These are phyloP conservation scores for Agonum fuliginosum DNA, from an alignment of 2,888 invertebrate genomes.

Conservation along the genomic window DNA sequence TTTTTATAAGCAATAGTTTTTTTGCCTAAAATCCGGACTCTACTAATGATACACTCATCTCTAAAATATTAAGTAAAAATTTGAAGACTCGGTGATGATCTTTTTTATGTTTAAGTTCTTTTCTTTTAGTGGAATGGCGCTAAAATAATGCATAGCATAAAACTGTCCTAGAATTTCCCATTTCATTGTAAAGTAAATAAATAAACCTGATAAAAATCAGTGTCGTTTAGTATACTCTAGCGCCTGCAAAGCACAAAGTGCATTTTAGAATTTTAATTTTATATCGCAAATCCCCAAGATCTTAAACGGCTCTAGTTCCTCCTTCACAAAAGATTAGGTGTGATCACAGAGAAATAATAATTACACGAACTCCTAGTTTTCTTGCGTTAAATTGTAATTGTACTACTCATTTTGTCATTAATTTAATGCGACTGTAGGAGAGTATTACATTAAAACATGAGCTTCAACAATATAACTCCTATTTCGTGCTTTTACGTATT, in stretches of 20 bases:
- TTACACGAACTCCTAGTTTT: neutral
- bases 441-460: no score
- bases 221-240: no score
- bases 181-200: conserved; percentile 17
- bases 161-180: conserved; percentile 10
- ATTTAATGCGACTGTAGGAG: neutral
- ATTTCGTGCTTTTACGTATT: no score
- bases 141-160: no score
- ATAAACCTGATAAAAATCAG: conserved; percentile 23
- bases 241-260: neutral
- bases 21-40: no score
- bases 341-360: conserved; percentile 36
- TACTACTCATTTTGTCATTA: neutral
- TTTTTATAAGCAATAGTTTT: no score
- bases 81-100: no score
- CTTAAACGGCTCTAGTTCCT: conserved; percentile 2
- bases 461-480: no score
- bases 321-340: conserved; percentile 15
- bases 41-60: no score
- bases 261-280: conserved; percentile 42
- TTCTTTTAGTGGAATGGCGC: no score
- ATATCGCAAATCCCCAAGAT: conserved; percentile 23
- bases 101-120: no score
- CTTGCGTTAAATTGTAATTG: neutral
- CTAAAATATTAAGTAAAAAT: no score